Evolutionary conservation across 2,113 vertebrate species (phyloP), one percentile per base, ranked within the genome.

Genomic region (Sylvilagus bachmani): DNA sequence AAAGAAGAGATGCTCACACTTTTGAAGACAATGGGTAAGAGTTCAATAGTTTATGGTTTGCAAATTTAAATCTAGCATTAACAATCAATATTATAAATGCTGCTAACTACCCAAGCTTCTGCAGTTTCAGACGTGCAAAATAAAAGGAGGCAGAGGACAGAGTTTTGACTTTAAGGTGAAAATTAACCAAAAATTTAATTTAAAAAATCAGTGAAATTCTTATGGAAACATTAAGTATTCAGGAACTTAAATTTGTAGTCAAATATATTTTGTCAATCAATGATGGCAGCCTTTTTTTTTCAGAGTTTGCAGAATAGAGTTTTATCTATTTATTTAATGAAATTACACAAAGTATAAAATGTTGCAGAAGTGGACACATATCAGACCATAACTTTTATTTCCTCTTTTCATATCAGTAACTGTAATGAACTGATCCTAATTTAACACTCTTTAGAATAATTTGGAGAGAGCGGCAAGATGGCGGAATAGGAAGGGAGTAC

Each of bases 241-340:
- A 74, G 9, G 94, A 11, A 25, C 71, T 74, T 74, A 80, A n/a
- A 58, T 36, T 80, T 90, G 62, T 69, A 82, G 61, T 51, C 7
- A 70, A 67, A 62, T 75, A 31, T 38, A 44, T 44, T 77, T 86
- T 81, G n/a, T 70, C 86, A 62, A 71, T 25, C 5, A 7, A 49
- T 67, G 53, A 75, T 89, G 64, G 2, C 33, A 62, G 33, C 16
- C 17, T 74, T 66, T 22, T 83, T 90, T 80, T 71, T 84, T 51
- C 24, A 89, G 44, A 70, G 3, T 53, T 89, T 73, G 11, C 36
- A 62, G 84, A 87, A 73, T 27, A 66, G 16, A 49, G 14, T 10
- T 91, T 73, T 71, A 27, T 78, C 31, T 88, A 49, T 83, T 36
- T 11, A 14, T 79, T 84, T 67, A 78, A 38, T 89, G 49, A 91